A percentile compares a stretch with the other conserved stretches of the same genome.
These are phyloP conservation scores for Deladenus siricidicola DNA, from an alignment of 2,888 invertebrate genomes.

Conservation along the genomic window DNA sequence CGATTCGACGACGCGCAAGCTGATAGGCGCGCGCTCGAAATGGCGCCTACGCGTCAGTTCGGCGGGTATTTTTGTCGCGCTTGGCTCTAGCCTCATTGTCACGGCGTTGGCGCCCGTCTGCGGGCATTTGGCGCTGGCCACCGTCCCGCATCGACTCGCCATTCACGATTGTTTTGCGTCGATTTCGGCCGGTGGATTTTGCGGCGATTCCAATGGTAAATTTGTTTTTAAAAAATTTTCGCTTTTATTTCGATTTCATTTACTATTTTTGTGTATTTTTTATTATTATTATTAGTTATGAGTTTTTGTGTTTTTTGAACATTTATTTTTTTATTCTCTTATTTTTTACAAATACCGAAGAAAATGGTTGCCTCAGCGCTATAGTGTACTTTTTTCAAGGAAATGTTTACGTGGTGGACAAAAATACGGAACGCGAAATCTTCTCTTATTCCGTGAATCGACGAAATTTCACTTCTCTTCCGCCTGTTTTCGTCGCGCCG, in stretches of 20 bases:
- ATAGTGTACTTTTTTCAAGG: conserved; percentile 1
- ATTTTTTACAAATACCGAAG: too few relatives aligned
- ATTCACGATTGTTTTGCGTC: conserved; percentile 25
- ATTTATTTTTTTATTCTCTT: too few relatives aligned
- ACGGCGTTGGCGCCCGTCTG: conserved; percentile 21
- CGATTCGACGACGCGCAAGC: neutral
- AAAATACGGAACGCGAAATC: conserved; percentile 18
- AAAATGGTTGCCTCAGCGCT: too few relatives aligned
- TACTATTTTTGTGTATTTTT: neutral
- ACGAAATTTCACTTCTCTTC: conserved; percentile 25
- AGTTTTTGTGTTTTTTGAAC: too few relatives aligned
- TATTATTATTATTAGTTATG: neutral
- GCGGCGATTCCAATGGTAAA: conserved; percentile 9
- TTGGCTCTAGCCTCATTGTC: conserved; percentile 19
- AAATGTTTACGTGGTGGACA: conserved; percentile 19
- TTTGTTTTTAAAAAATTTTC: too few relatives aligned
- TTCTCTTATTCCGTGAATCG: conserved; percentile 19
- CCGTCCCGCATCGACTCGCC: conserved; percentile 19
- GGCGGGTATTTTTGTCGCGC: conserved; percentile 25
- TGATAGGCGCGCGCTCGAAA: conserved; percentile 15
- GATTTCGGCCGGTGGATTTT: conserved; percentile 21
- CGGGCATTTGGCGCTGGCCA: conserved; percentile 15
- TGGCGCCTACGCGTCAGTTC: conserved; percentile 28
- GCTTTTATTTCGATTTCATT: too few relatives aligned
- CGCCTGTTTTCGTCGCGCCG: too few relatives aligned